Conservation (phyloP, 2,113 vertebrate species). For the Scatophagus argus region DNA sequence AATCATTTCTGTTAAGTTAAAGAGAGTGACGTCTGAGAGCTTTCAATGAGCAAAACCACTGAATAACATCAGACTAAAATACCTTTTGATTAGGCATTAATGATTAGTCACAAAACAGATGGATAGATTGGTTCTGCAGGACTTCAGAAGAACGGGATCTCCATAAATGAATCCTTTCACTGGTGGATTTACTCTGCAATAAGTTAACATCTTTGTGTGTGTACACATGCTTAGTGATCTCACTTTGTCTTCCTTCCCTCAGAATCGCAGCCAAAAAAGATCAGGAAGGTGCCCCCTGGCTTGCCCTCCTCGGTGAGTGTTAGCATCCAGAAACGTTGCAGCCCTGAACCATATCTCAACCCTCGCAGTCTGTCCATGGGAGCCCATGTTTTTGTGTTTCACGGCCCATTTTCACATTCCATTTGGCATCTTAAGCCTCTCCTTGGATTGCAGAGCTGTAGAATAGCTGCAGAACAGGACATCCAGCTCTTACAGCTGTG, state of each 20-base stretch:
- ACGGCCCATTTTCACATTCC: slow-evolving; percentile 48
- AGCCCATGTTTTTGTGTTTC: slow-evolving; percentile 51
- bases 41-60: not conserved
- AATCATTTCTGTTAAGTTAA: slow-evolving; percentile 55
- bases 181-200: slow-evolving; percentile 15
- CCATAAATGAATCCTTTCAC: slow-evolving; percentile 16
- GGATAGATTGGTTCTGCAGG: slow-evolving; percentile 30
- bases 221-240: slow-evolving; percentile 29
- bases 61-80: slow-evolving; percentile 39
- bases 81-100: slow-evolving; percentile 44
- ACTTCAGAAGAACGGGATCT: slow-evolving; percentile 6
- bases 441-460: slow-evolving; percentile 34
- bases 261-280: slow-evolving; percentile 96
- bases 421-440: slow-evolving; percentile 49
- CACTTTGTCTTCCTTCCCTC: slow-evolving; percentile 32
- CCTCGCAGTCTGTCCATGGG: slow-evolving; percentile 11
- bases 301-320: slow-evolving; percentile 94
- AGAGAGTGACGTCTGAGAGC: slow-evolving; percentile 29
- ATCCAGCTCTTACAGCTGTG: slow-evolving; percentile 72
- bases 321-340: slow-evolving; percentile 27
- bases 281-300: slow-evolving; percentile 95
- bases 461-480: slow-evolving; percentile 55
- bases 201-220: slow-evolving; percentile 15
- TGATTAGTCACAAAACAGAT: slow-evolving; percentile 47
- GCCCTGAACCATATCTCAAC: slow-evolving; percentile 13